Evolutionary conservation across 2,113 vertebrate genomes (phyloP).

Genomic region (Festucalex cinctus): DNA sequence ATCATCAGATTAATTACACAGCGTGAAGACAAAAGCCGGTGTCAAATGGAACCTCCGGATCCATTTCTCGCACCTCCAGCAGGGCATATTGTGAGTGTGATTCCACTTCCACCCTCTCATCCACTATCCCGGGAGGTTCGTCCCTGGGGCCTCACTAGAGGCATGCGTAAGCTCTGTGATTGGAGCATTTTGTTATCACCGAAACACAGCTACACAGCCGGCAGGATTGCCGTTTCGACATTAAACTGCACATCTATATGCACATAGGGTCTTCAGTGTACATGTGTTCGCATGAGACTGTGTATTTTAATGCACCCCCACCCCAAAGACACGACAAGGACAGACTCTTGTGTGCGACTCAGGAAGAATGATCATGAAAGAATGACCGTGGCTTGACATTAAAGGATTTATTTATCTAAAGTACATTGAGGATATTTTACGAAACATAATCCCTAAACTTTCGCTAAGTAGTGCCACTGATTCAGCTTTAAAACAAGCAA

Average conservation of each 20-base stretch:
- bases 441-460: slow-evolving; percentile 14
- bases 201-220: slow-evolving; percentile 40
- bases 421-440: slow-evolving; percentile 2
- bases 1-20: slow-evolving; percentile 14
- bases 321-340: slow-evolving; percentile 7
- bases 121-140: slow-evolving; percentile 20
- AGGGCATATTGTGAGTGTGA: slow-evolving; percentile 34
- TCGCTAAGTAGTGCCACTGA: neutral
- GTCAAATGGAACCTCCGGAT: slow-evolving; percentile 31
- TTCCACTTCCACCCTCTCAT: slow-evolving; percentile 46
- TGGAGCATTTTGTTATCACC: slow-evolving; percentile 57
- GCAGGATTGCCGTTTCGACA: slow-evolving; percentile 33
- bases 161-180: slow-evolving; percentile 38
- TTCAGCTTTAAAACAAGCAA: slow-evolving; percentile 1
- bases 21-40: slow-evolving; percentile 9
- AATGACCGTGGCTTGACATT: slow-evolving; percentile 12
- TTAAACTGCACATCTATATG: slow-evolving; percentile 19
- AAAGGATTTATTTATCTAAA: neutral
- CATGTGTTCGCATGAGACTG: neutral
- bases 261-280: slow-evolving; percentile 8
- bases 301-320: neutral
- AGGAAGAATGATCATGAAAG: neutral
- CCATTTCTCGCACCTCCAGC: slow-evolving; percentile 25
- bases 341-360: neutral
- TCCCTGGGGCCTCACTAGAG: slow-evolving; percentile 30